A percentile compares a stretch with the other conserved stretches of the same genome.
These are phyloP conservation scores for Nycticorax nycticorax DNA, from an alignment of 2,113 vertebrate species.

Conservation along the genomic window DNA sequence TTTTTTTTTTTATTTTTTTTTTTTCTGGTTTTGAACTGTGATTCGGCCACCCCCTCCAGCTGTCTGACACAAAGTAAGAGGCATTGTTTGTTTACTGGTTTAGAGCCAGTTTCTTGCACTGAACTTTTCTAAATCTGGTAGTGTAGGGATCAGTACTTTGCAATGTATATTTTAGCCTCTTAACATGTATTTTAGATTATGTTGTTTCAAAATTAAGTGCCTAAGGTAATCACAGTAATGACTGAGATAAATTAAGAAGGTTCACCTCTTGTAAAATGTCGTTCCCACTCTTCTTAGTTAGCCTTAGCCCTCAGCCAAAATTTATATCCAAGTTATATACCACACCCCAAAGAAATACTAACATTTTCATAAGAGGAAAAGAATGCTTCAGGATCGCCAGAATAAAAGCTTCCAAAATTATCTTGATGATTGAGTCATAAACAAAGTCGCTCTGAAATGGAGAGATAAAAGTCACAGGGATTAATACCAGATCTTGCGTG, in stretches of 20 bases:
- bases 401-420: conserved; percentile 27
- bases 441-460: background rate
- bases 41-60: background rate
- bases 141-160: background rate
- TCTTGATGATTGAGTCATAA: background rate
- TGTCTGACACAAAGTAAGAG: background rate
- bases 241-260: background rate
- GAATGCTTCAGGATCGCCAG: background rate
- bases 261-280: background rate
- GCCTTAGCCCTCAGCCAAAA: background rate
- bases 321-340: background rate
- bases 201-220: background rate
- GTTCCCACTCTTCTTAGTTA: background rate
- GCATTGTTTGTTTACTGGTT: background rate
- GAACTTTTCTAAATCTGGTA: background rate
- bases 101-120: background rate
- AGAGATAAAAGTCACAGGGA: background rate
- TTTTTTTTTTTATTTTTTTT: background rate
- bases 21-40: background rate
- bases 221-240: background rate
- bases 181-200: background rate
- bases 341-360: background rate
- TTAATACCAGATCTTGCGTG: background rate
- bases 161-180: background rate
- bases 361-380: background rate